Percentiles rank a stretch among this genome's conserved stretches.
Evolutionary conservation across 2,888 invertebrate genomes (phyloP).

Genomic region (Harpalus rufipes): DNA sequence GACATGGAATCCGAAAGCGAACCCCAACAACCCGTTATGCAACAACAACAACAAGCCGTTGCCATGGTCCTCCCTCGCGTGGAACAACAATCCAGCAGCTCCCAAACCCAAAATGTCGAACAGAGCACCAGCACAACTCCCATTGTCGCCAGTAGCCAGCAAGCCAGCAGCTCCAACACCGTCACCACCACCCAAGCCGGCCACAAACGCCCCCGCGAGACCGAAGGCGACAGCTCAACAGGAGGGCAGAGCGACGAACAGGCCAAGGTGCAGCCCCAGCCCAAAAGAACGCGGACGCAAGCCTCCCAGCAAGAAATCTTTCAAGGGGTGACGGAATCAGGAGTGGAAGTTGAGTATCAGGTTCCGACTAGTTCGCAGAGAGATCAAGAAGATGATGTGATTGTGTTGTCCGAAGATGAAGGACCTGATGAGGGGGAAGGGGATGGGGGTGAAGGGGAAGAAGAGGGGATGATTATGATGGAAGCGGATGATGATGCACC

Average conservation of each 20-base stretch:
- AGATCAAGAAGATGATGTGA: constrained; percentile 91
- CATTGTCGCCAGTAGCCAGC: constrained; percentile 74
- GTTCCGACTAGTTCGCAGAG: constrained; percentile 93
- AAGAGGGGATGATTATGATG: constrained; percentile 80
- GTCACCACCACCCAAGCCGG: constrained; percentile 84
- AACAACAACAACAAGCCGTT: constrained; percentile 81
- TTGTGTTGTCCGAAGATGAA: constrained; percentile 89
- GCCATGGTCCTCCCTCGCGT: constrained; percentile 85
- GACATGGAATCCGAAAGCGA: constrained; percentile 79
- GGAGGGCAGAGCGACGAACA: constrained; percentile 76
- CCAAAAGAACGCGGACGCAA: constrained; percentile 80
- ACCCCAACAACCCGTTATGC: constrained; percentile 71
- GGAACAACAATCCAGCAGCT: constrained; percentile 81
- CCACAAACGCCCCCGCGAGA: constrained; percentile 81
- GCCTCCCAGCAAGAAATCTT: constrained; percentile 72
- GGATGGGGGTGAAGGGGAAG: constrained; percentile 77
- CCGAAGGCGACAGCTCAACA: constrained; percentile 79
- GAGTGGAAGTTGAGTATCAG: constrained; percentile 87
- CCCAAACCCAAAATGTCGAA: constrained; percentile 74
- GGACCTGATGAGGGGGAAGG: constrained; percentile 79
- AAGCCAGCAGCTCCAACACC: constrained; percentile 82
- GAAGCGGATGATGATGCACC: constrained; percentile 79
- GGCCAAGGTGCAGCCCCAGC: constrained; percentile 76
- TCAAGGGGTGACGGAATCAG: constrained; percentile 81
- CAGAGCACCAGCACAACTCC: constrained; percentile 72